A percentile compares a stretch with the other conserved stretches of the same genome.
Conservation (phyloP, 2,113 vertebrate genomes). For the Gracilinanus agilis region DNA sequence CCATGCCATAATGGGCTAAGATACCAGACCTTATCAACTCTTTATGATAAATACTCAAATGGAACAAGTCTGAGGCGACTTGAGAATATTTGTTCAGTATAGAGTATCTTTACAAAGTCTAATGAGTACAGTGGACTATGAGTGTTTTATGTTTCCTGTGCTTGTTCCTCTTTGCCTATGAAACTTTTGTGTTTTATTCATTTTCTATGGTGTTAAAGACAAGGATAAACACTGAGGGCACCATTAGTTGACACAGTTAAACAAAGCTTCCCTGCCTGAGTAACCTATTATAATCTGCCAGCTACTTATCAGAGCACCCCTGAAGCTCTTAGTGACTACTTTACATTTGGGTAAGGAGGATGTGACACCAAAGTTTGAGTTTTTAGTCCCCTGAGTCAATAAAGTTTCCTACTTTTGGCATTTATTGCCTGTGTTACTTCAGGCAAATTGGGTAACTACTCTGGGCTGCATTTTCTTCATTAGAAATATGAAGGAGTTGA, state of each 20-base stretch:
- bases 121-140: neutral
- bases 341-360: neutral
- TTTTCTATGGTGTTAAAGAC: neutral
- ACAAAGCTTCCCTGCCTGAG: neutral
- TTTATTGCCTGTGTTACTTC: neutral
- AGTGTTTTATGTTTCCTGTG: neutral
- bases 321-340: neutral
- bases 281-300: neutral
- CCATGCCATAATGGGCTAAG: neutral
- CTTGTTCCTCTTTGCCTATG: neutral
- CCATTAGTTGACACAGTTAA: neutral
- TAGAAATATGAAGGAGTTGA: neutral
- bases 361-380: neutral
- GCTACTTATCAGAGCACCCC: neutral
- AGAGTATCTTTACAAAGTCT: neutral
- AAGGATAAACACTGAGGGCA: neutral
- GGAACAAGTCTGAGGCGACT: neutral
- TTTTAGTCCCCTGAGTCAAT: neutral
- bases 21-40: neutral
- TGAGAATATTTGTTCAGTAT: neutral
- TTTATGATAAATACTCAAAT: neutral
- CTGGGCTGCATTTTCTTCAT: neutral
- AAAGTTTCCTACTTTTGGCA: neutral
- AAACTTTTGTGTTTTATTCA: neutral
- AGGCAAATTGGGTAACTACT: neutral